Percentiles rank a stretch among this genome's conserved stretches.
phyloP scores from a whole-genome alignment of 2,113 vertebrate species.

The Dipodomys ordii region DNA sequence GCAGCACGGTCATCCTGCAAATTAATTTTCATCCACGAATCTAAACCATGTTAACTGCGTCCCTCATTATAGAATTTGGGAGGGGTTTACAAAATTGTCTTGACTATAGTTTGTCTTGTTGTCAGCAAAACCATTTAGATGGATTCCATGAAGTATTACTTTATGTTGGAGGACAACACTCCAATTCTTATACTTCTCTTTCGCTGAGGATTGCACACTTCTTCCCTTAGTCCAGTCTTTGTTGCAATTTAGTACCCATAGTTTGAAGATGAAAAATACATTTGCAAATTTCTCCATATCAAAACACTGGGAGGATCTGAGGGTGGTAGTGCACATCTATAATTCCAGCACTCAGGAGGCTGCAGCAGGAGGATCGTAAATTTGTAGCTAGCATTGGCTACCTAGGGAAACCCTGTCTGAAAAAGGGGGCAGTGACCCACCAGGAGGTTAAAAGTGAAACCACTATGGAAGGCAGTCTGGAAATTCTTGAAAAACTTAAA shows the following conservation, averaged over 20 bases:
- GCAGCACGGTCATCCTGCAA: not conserved
- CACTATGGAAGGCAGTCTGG: too few relatives aligned
- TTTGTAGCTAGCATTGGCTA: too few relatives aligned
- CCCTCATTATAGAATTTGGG: not conserved
- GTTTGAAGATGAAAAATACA: not conserved
- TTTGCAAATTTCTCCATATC: not conserved
- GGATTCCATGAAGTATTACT: not conserved
- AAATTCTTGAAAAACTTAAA: too few relatives aligned
- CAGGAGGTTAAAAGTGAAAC: too few relatives aligned
- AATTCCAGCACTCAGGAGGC: too few relatives aligned
- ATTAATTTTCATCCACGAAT: not conserved
- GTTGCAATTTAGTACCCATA: not conserved
- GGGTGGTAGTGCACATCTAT: too few relatives aligned
- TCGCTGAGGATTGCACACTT: not conserved
- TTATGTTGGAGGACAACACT: not conserved
- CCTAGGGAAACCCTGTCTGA: too few relatives aligned
- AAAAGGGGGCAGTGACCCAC: too few relatives aligned
- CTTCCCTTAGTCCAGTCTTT: not conserved
- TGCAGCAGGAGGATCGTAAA: too few relatives aligned
- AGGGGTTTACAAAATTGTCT: not conserved
- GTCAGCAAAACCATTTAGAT: not conserved
- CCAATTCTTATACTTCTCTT: not conserved
- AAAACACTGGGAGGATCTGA: not conserved
- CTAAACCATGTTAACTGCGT: not conserved
- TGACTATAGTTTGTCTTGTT: not conserved